Evolutionary conservation across 1,140 invertebrate species (phyloP), one percentile per base, ranked within the genome.

Genomic region (Drosophila subobscura): DNA sequence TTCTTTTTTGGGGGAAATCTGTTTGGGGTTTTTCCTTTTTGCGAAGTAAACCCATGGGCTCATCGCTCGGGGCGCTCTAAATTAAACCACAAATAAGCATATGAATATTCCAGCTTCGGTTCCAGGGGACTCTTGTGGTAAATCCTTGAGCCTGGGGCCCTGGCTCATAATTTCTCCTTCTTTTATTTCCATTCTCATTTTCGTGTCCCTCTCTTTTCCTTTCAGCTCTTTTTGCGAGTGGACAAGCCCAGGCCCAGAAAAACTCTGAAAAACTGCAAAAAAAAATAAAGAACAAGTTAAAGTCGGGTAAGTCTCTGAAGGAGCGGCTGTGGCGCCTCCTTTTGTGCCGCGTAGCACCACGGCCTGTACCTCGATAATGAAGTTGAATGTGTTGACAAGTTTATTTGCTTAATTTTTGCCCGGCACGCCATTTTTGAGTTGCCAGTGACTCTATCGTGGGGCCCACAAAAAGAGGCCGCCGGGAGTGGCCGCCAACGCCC

Each of bases 341-440:
- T 37, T 37, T 37, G 33, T 37, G 29, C 7, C 29, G 7, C 6
- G 27, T 20, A 20, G 27, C 1, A 6, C 27, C 7, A 29, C 7
- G 8, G 29, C 29, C 8, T 40, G 64, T 16, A 47, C 49, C 64
- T 55, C 77, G 72, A 80, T 80, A 80, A 80, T 80, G 72, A 80
- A 80, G 78, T 80, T 59, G 77, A 72, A 80, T 80, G 78, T 76
- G 78, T 80, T 80, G 78, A 80, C 78, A 80, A 80, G 78, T 80
- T 80, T 72, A 80, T 80, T 80, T 80, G 60, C 71, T 76, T 80
- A 80, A 80, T 80, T 80, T 72, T 68, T 59, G 57, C 59, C 42
- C 57, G 61, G 61, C 78, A 80, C 78, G 78, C 77, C 60, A 80
- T 80, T 76, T 80, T 80, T 63, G 51, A 79, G 76, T 70, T 75